A percentile compares a stretch with the other conserved stretches of the same genome.
Evolutionary conservation across 2,797 vertebrate genomes (phyloP).

Genomic region (Characodon lateralis): DNA sequence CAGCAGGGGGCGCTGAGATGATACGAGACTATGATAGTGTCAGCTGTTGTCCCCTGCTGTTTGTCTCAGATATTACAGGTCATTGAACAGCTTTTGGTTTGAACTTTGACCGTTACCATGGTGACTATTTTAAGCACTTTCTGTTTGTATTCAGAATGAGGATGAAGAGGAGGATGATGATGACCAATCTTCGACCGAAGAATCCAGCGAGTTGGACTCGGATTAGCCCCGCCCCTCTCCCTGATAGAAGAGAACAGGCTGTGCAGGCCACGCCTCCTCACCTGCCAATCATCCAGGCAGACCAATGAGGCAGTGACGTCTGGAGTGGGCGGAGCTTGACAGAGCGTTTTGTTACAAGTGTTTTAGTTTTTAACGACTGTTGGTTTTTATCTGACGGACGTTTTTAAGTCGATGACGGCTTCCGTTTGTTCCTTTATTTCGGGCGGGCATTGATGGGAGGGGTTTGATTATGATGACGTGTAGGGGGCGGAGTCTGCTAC

Average conservation of each 20-base stretch:
- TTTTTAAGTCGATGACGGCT: constrained; percentile 25
- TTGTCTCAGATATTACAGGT: not conserved
- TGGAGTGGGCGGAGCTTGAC: constrained; percentile 43
- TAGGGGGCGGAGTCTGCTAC: constrained; percentile 23
- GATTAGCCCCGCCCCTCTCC: constrained; percentile 70
- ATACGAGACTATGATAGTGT: too few relatives aligned
- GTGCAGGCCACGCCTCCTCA: constrained; percentile 76
- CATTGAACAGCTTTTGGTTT: too few relatives aligned
- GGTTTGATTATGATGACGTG: constrained; percentile 33
- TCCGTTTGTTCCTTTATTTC: constrained; percentile 15
- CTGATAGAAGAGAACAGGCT: constrained; percentile 66
- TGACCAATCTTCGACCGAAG: constrained; percentile 79
- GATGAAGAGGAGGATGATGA: constrained; percentile 78
- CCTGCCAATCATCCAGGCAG: constrained; percentile 37
- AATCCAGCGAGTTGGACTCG: constrained; percentile 81
- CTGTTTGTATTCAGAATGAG: constrained; percentile 61
- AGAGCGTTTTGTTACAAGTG: constrained; percentile 70
- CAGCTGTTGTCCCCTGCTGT: not conserved
- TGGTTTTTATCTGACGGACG: constrained; percentile 65
- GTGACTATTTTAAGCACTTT: not conserved
- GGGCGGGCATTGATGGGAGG: constrained; percentile 1
- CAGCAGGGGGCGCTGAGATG: not conserved
- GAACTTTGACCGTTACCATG: not conserved
- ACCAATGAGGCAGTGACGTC: constrained; percentile 38
- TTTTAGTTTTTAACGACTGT: constrained; percentile 60